Evolutionary conservation across 2,797 vertebrate genomes (phyloP).

Genomic region (Notamacropus eugenii): DNA sequence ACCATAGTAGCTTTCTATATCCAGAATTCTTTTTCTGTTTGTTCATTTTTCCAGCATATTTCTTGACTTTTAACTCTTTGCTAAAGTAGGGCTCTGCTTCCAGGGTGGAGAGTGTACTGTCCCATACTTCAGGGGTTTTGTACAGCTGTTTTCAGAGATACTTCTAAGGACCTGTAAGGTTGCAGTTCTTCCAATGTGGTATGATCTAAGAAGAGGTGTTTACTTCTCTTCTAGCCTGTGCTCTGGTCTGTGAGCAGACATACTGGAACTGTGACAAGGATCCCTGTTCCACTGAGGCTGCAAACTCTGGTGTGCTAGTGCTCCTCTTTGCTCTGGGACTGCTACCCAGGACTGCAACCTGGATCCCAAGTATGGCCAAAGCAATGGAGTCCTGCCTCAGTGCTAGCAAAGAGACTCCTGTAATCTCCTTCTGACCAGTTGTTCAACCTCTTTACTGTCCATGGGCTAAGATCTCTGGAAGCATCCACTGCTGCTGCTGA

Average conservation of each 20-base stretch:
- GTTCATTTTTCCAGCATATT: neutral
- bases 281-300: no score
- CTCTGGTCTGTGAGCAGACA: neutral
- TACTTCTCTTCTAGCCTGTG: neutral
- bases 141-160: neutral
- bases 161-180: neutral
- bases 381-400: neutral
- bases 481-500: neutral
- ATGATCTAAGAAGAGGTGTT: neutral
- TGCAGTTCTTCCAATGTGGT: neutral
- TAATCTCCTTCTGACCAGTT: neutral
- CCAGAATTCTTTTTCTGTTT: neutral
- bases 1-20: neutral
- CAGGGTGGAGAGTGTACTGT: neutral
- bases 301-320: neutral
- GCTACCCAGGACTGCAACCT: neutral
- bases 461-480: neutral
- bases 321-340: neutral
- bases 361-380: neutral
- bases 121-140: neutral
- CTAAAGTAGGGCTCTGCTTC: neutral
- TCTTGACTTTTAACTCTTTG: neutral
- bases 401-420: neutral
- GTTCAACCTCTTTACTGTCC: neutral
- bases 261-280: neutral